These are phyloP conservation scores for Zoanthus sociatus DNA, from an alignment of 92 coral and sea anemone species.

Conservation along the genomic window DNA sequence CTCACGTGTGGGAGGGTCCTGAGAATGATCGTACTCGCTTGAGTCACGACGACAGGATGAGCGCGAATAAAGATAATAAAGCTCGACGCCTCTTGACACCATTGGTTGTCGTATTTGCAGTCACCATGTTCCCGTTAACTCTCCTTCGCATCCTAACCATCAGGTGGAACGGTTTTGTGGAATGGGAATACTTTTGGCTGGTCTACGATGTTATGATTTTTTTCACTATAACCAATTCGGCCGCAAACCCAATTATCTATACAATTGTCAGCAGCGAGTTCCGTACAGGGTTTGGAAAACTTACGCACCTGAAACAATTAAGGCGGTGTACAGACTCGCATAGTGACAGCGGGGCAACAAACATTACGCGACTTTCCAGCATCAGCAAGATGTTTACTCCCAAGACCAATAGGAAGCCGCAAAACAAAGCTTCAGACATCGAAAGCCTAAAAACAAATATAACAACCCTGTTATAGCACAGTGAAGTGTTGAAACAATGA, in stretches of 20 bases:
- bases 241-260: conserved; percentile 31
- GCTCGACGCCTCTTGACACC: conserved; percentile 21
- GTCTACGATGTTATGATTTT: not conserved
- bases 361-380: not conserved
- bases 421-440: not conserved
- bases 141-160: conserved; percentile 11
- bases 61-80: not conserved
- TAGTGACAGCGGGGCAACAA: conserved; percentile 7
- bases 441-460: not conserved
- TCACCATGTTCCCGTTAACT: conserved; percentile 19
- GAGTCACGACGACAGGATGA: not conserved
- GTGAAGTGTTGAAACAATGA: no score
- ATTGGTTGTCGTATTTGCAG: conserved; percentile 34
- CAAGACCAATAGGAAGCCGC: conserved; percentile 3
- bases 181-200: not conserved
- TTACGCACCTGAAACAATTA: not conserved
- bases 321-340: conserved; percentile 26
- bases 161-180: not conserved
- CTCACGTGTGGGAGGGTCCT: not conserved
- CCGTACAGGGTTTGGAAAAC: conserved; percentile 14
- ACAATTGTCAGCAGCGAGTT: conserved; percentile 31
- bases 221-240: conserved; percentile 33
- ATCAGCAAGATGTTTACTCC: not conserved
- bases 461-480: no score
- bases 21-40: not conserved